Evolutionary conservation across 2,888 invertebrate species (phyloP).

Genomic region (Aleiodes alternator): DNA sequence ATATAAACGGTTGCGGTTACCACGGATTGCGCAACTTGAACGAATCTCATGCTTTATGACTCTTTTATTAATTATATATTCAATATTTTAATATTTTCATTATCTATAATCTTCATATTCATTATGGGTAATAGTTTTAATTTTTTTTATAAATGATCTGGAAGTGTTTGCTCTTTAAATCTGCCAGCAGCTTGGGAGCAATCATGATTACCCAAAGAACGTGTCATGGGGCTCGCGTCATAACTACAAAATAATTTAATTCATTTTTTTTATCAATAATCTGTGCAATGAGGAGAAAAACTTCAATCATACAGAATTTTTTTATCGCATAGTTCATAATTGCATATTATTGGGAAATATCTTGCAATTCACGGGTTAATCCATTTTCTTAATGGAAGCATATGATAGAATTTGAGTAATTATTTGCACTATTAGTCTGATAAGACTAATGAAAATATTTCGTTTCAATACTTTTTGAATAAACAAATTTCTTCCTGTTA

Average conservation of each 20-base stretch:
- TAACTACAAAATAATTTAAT: slow-evolving; percentile 30
- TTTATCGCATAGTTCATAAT: no score
- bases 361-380: no score
- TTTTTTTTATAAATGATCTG: not conserved
- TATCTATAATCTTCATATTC: not conserved
- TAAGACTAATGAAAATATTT: not conserved
- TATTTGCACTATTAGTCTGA: not conserved
- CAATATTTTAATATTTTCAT: not conserved
- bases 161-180: slow-evolving; percentile 52
- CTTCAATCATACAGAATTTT: no score
- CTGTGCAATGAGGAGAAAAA: not conserved
- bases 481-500: slow-evolving; percentile 36
- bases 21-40: slow-evolving; percentile 71
- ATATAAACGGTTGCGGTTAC: slow-evolving; percentile 63
- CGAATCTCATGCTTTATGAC: slow-evolving; percentile 42
- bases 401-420: no score
- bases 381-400: no score
- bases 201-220: slow-evolving; percentile 52
- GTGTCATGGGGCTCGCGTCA: slow-evolving; percentile 63
- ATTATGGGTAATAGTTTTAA: not conserved
- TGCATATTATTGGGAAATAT: no score
- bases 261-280: not conserved
- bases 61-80: not conserved
- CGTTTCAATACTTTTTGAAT: not conserved
- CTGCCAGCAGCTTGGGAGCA: slow-evolving; percentile 55